phyloP scores from a whole-genome alignment of 2,113 vertebrate genomes.

The Accipiter virgatus region DNA sequence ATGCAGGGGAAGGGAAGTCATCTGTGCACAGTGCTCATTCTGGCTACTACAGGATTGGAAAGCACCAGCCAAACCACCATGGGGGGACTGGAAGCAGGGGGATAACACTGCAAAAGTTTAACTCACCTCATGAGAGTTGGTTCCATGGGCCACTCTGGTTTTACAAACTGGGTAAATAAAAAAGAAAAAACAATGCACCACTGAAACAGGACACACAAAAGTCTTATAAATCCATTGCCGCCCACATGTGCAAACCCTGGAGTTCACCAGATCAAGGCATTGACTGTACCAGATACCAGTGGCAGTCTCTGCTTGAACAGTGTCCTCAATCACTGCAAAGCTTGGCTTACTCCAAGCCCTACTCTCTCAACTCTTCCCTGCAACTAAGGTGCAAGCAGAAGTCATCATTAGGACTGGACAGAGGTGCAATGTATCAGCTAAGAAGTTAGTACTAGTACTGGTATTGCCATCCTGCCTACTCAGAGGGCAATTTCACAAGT shows the following conservation, averaged over 20 bases:
- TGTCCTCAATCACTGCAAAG: neutral
- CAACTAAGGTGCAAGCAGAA: neutral
- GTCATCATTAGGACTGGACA: neutral
- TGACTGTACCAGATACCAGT: neutral
- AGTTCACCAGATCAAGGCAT: neutral
- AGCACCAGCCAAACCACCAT: neutral
- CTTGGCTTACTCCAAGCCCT: neutral
- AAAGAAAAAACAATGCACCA: constrained; percentile 14
- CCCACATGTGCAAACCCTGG: neutral
- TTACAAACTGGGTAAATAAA: constrained; percentile 87
- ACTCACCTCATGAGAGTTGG: constrained; percentile 98
- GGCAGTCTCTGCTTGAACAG: neutral
- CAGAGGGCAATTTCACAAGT: neutral
- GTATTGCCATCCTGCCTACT: neutral
- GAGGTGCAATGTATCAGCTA: neutral
- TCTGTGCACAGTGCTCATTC: neutral
- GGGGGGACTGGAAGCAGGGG: neutral
- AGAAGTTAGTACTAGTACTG: neutral
- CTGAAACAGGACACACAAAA: neutral
- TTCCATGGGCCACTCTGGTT: constrained; percentile 98
- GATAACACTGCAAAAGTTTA: neutral
- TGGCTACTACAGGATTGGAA: neutral
- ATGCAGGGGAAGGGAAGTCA: neutral
- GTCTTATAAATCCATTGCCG: neutral
- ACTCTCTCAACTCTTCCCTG: neutral